Evolutionary conservation across 2,888 invertebrate genomes (phyloP).

Genomic region (Allophyes oxyacanthae): DNA sequence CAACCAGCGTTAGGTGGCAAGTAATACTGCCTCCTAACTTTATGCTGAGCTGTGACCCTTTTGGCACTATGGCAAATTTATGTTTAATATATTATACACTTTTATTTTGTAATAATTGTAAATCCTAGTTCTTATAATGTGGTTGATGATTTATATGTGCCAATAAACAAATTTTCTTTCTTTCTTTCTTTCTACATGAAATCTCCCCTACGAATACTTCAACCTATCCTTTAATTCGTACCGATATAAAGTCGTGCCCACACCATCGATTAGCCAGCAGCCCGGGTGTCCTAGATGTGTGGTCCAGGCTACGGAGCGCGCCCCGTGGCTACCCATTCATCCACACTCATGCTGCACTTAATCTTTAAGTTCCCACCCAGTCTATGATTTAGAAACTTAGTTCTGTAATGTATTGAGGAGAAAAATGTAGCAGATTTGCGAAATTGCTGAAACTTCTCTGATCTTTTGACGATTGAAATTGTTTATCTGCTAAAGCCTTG

Average conservation of each 20-base stretch:
- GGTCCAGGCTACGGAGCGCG: conserved; percentile 48
- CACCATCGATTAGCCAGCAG: conserved; percentile 49
- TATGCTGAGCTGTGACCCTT: too few species aligned
- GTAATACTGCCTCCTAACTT: too few species aligned
- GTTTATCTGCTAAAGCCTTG: too few species aligned
- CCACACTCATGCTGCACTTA: conserved; percentile 48
- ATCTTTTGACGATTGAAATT: too few species aligned
- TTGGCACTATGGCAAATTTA: too few species aligned
- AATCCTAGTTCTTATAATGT: too few species aligned
- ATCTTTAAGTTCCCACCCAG: conserved; percentile 47
- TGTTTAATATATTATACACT: too few species aligned
- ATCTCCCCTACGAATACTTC: not conserved
- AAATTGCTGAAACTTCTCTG: too few species aligned
- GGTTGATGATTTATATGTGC: too few species aligned
- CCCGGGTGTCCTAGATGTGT: conserved; percentile 59
- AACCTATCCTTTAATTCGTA: conserved; percentile 23
- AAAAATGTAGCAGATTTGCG: not conserved
- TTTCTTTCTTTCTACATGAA: not conserved
- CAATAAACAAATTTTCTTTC: too few species aligned
- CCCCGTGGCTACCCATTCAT: conserved; percentile 61
- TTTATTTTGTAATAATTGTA: too few species aligned
- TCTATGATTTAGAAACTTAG: conserved; percentile 41
- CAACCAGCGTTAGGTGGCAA: too few species aligned
- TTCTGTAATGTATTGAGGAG: conserved; percentile 4
- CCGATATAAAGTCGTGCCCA: conserved; percentile 45